Conservation (phyloP, 2,797 vertebrate species). For the Linurgus olivaceus region DNA sequence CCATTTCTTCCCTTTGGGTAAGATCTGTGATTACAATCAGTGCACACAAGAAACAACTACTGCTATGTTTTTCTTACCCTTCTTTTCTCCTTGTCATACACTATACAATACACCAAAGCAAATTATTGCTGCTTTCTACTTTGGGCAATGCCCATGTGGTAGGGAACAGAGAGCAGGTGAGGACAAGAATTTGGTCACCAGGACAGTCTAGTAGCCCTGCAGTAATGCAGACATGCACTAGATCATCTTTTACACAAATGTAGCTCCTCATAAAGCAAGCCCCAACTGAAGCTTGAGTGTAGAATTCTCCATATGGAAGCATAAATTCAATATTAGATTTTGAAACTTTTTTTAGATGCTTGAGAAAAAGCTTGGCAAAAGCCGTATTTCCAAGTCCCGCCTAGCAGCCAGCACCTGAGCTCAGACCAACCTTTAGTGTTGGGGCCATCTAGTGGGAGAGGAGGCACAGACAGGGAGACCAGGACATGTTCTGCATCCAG, state of each 20-base stretch:
- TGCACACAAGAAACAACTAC: background rate
- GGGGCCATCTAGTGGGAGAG: slow-evolving; percentile 58
- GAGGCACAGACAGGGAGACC: fast-evolving
- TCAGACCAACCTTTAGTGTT: background rate
- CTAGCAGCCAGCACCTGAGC: background rate
- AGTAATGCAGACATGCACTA: background rate
- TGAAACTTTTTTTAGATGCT: background rate
- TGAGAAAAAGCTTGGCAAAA: background rate
- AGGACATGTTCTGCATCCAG: fast-evolving
- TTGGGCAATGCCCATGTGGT: fast-evolving
- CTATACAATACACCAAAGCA: background rate
- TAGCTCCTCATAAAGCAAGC: fast-evolving
- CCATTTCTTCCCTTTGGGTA: background rate
- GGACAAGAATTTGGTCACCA: background rate
- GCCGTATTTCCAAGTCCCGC: fast-evolving
- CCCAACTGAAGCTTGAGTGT: background rate
- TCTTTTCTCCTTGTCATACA: background rate
- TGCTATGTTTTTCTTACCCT: background rate
- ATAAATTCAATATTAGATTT: background rate
- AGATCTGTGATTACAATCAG: background rate
- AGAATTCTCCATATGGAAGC: background rate
- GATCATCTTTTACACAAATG: background rate
- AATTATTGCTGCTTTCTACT: background rate
- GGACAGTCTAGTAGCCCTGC: fast-evolving
- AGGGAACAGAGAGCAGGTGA: background rate